Percentiles rank a stretch among this genome's conserved stretches.
These are phyloP conservation scores for Platorchestia sp. DNA, from an alignment of 1,140 invertebrate species.

Conservation along the genomic window DNA sequence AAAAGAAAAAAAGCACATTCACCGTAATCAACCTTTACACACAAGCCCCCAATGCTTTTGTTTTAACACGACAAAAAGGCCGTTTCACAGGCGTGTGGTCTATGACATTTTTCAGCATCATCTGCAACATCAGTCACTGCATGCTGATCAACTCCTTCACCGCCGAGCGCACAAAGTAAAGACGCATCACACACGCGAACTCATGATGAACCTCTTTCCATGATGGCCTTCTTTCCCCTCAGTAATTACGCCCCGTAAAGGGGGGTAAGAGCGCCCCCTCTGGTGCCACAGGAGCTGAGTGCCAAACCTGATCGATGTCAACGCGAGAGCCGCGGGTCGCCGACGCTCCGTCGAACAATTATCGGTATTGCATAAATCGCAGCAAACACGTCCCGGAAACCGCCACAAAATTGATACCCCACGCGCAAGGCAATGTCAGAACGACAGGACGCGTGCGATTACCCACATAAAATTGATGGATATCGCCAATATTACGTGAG, in stretches of 20 bases:
- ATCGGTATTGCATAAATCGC: constrained; percentile 36
- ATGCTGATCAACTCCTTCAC: too few relatives aligned
- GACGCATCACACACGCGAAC: neutral
- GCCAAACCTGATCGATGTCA: constrained; percentile 2
- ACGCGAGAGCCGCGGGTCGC: neutral
- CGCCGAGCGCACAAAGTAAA: too few relatives aligned
- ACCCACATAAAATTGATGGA: neutral
- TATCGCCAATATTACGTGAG: neutral
- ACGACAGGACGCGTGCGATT: neutral
- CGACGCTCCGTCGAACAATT: neutral
- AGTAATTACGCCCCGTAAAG: neutral
- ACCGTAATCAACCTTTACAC: too few relatives aligned
- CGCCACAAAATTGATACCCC: neutral
- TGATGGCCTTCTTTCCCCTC: neutral
- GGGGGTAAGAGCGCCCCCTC: neutral
- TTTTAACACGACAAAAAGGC: too few relatives aligned
- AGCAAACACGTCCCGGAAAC: neutral
- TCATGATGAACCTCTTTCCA: neutral
- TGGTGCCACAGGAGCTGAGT: neutral
- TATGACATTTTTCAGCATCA: too few relatives aligned
- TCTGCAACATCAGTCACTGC: too few relatives aligned
- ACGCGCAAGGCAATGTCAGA: constrained; percentile 5
- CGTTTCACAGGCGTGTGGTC: too few relatives aligned
- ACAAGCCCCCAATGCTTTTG: too few relatives aligned
- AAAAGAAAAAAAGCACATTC: too few relatives aligned